phyloP scores from a whole-genome alignment of 2,113 vertebrate genomes.

The Cichladusa arquata region DNA sequence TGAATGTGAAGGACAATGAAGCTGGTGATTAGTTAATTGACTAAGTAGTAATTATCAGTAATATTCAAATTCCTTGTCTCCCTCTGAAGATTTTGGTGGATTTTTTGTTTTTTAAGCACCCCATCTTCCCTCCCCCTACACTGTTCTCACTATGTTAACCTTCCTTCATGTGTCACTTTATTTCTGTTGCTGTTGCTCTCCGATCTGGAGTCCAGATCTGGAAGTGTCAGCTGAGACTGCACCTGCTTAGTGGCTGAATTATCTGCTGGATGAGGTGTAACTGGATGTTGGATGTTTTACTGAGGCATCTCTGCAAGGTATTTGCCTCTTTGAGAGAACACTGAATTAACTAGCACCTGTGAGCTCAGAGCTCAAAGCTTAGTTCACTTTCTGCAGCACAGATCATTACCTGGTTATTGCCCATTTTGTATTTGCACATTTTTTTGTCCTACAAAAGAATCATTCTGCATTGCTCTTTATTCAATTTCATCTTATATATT shows the following conservation, averaged over 20 bases:
- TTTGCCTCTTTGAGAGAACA: neutral
- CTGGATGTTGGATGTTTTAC: neutral
- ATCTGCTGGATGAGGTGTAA: neutral
- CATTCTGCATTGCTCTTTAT: neutral
- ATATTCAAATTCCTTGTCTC: neutral
- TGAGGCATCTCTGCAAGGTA: neutral
- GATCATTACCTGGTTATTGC: neutral
- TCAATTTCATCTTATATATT: neutral
- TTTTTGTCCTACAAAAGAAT: neutral
- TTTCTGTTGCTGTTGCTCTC: neutral
- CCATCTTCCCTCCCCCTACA: neutral
- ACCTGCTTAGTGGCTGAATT: neutral
- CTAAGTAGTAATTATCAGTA: neutral
- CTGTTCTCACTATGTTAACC: neutral
- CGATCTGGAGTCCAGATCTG: neutral
- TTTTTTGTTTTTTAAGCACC: accelerated
- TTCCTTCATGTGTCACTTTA: neutral
- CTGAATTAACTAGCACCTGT: neutral
- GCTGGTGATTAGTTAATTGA: neutral
- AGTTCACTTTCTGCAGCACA: neutral
- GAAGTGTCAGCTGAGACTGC: neutral
- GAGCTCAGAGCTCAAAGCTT: neutral
- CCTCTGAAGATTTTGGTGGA: neutral
- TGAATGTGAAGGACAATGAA: neutral
- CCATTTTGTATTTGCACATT: neutral